phyloP scores from a whole-genome alignment of 2,888 invertebrate species.

The Toxonevra muliebris region DNA sequence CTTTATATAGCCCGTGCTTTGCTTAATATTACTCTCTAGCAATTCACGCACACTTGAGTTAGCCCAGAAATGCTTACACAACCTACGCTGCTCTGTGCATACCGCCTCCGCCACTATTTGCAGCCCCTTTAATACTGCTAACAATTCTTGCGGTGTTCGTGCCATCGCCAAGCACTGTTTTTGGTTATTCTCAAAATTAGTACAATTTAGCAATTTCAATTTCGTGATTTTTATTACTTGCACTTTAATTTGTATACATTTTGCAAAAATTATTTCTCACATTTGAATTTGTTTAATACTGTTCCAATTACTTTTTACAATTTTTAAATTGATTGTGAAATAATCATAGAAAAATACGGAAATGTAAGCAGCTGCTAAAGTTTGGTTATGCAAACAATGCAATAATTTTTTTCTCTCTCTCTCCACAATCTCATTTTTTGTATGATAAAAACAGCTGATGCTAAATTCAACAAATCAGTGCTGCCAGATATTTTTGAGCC shows the following conservation, averaged over 20 bases:
- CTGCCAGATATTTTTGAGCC: too few species aligned
- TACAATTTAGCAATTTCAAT: neutral
- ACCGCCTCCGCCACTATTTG: conserved; percentile 75
- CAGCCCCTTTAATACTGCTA: conserved; percentile 75
- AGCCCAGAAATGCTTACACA: conserved; percentile 71
- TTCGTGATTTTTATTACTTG: neutral
- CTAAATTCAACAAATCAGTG: too few species aligned
- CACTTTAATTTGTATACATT: neutral
- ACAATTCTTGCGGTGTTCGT: conserved; percentile 70
- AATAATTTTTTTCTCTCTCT: neutral
- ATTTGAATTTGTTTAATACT: conserved; percentile 7
- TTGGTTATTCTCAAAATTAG: neutral
- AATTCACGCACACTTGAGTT: conserved; percentile 75
- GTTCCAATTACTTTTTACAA: neutral
- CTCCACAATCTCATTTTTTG: neutral
- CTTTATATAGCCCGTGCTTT: conserved; percentile 47
- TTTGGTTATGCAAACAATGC: conserved; percentile 31
- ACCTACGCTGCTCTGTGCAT: conserved; percentile 72
- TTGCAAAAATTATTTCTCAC: neutral
- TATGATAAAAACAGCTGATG: neutral
- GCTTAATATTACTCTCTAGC: conserved; percentile 50
- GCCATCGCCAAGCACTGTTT: conserved; percentile 43
- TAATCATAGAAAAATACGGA: conserved; percentile 26
- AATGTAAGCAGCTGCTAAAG: conserved; percentile 37
- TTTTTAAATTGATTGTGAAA: conserved; percentile 32